Evolutionary conservation across 2,113 vertebrate species (phyloP), one percentile per base, ranked within the genome.

Genomic region (Isichthys henryi): DNA sequence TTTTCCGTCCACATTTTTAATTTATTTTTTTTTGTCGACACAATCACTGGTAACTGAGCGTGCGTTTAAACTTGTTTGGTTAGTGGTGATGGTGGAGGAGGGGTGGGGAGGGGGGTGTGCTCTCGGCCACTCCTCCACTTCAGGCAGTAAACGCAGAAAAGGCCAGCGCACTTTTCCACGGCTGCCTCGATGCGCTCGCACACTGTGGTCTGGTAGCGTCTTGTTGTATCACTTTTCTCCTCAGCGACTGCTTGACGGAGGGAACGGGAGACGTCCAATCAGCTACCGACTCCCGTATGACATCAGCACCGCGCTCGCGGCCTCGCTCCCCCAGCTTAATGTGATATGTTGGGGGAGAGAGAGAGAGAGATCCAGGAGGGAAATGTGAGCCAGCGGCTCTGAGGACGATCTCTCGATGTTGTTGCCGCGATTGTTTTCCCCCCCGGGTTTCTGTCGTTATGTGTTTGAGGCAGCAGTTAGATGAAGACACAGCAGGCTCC

Each of bases 261-360:
- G 56, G 77, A 89, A 50, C 11, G 10, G 85, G 84, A 49, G 48
- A 35, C 49, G 31, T 27, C 46, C 50, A 27, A 56, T 89, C 48
- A 74, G 88, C 31, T 80, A 49, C 48, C 15, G 8, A 11, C 27
- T 82, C 31, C 27, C 7, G 35, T 31, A 19, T 88, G 48, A 82
- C 74, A 31, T 88, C 66, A 88, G n/a, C 21, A 10, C 8, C 19
- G 27, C 88, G 27, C 62, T 19, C 49, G 15, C 45, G 6, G 31
- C 74, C 35, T 89, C 2, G 10, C 83, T 89, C 88, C 35, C 49
- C 31, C 9, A 84, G 82, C 82, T 88, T 46, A 48, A 88, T 74
- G 58, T 5, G 21, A 84, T 84, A 84, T 4, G 82, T 53, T 53
- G n/a, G 48, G 52, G 52, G 46, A 86, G 45, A 88, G 19, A 52